Base-by-base conservation (phyloP, 2,888 invertebrate species). In the Beris chalybata region DNA sequence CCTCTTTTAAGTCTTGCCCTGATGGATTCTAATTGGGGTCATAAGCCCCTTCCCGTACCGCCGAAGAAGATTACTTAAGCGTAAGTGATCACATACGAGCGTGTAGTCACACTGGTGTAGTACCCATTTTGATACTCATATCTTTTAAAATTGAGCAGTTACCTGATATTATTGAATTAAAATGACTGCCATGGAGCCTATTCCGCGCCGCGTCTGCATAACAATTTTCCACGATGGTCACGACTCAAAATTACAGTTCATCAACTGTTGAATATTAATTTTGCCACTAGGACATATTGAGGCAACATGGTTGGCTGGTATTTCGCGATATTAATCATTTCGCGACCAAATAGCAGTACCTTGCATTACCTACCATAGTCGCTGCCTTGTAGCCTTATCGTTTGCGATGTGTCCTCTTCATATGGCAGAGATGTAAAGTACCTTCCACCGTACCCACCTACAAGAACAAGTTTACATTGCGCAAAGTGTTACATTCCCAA, bases 251-350 rank as follows among this genome's bases (percentile, higher is more conserved):
- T 61, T 61, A 61, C 61, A 50, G 61, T 61, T 61, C 61, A 61
- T 61, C 61, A 61, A 22, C 50, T 61, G 61, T 50, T 61, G 61
- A 61, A 61, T 61, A 61, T 61, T 61, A 61, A 61, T 61, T 61
- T 61, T 50, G 61, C 61, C 61, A 61, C 61, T 61, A 61, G 61
- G 61, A 61, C 61, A 61, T 50, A 44, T 52, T 61, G 61, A 61
- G 50, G 61, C 61, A 61, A 52, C 52, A 47, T 61, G 61, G 43
- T 50, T 61, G 50, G 38, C 50, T 61, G 61, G 61, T 50, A 61
- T 50, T 61, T 50, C 15, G 61, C 22, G 61, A 61, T 61, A 61
- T 61, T 61, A 61, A 61, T 61, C 61, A 61, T 61, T 52, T 61
- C 32, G 48, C 50, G 50, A 61, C 38, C 61, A 52, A 7, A 9